Evolutionary conservation across 2,113 vertebrate genomes (phyloP).

Genomic region (Phainopepla nitens): DNA sequence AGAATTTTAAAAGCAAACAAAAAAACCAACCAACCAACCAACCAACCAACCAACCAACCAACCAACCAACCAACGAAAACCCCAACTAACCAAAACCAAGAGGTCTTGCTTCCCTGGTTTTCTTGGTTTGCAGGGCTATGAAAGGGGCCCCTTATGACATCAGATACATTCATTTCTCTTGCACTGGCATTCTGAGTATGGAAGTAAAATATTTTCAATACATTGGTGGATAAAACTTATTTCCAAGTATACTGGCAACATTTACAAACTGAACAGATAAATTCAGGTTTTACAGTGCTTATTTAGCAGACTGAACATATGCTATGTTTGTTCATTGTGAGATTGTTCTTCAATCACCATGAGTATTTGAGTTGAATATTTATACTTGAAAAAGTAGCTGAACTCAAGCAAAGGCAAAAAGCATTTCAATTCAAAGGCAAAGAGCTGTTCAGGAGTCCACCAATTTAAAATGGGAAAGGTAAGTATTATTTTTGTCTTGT

Average conservation of each 20-base stretch:
- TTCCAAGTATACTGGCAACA: background rate
- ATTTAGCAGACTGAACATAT: background rate
- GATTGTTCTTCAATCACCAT: background rate
- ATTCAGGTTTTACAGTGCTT: background rate
- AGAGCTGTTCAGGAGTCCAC: background rate
- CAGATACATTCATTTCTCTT: background rate
- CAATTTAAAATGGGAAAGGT: background rate
- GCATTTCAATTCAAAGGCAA: background rate
- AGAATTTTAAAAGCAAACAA: background rate
- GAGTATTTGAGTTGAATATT: background rate
- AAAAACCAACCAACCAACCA: too few relatives aligned
- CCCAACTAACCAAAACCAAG: too few relatives aligned
- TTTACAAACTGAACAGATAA: background rate
- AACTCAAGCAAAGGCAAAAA: background rate
- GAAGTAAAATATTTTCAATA: background rate
- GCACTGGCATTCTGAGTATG: background rate
- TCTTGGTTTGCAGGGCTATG: background rate
- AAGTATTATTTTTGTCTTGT: background rate
- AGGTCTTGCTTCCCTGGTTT: background rate
- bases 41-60: too few relatives aligned
- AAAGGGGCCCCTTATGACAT: background rate
- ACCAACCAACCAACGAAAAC: too few relatives aligned
- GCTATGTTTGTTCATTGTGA: background rate
- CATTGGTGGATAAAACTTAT: background rate
- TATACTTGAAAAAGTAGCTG: background rate